Evolutionary conservation across 2,797 vertebrate genomes (phyloP).

Genomic region (Xenops minutus): DNA sequence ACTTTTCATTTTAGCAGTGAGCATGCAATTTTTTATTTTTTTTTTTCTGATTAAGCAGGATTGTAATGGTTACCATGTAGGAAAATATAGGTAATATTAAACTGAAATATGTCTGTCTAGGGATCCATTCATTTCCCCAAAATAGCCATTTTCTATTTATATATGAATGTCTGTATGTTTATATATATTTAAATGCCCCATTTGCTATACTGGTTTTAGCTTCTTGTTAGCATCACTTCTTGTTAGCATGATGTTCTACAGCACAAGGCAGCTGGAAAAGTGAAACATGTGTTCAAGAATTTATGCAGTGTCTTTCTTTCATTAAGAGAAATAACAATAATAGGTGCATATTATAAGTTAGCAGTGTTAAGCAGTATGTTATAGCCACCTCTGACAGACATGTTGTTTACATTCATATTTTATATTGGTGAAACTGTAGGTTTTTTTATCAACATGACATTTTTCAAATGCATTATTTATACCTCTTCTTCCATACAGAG

Average conservation of each 20-base stretch:
- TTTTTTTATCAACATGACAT: conserved; percentile 69
- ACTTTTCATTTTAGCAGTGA: conserved; percentile 34
- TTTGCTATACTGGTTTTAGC: conserved; percentile 80
- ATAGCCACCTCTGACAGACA: conserved; percentile 69
- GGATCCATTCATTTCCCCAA: conserved; percentile 74
- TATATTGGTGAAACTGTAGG: conserved; percentile 60
- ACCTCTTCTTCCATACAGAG: conserved; percentile 41
- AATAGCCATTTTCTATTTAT: conserved; percentile 75
- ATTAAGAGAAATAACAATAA: conserved; percentile 77
- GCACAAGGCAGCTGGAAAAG: conserved; percentile 74
- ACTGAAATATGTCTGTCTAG: conserved; percentile 75
- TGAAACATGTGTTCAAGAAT: conserved; percentile 77
- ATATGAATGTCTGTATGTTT: conserved; percentile 77
- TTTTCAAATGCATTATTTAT: conserved; percentile 72
- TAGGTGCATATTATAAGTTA: conserved; percentile 69
- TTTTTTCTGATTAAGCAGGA: conserved; percentile 44
- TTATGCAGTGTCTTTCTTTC: conserved; percentile 83
- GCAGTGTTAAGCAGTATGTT: conserved; percentile 72
- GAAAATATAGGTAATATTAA: conserved; percentile 75
- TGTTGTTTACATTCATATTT: conserved; percentile 75
- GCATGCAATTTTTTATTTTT: background rate
- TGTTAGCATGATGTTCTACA: conserved; percentile 80
- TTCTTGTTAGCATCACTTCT: conserved; percentile 82
- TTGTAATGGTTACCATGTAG: conserved; percentile 66
- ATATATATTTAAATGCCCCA: conserved; percentile 80